These are phyloP conservation scores for Mallotus villosus DNA, from an alignment of 2,797 vertebrate genomes.

Conservation along the genomic window DNA sequence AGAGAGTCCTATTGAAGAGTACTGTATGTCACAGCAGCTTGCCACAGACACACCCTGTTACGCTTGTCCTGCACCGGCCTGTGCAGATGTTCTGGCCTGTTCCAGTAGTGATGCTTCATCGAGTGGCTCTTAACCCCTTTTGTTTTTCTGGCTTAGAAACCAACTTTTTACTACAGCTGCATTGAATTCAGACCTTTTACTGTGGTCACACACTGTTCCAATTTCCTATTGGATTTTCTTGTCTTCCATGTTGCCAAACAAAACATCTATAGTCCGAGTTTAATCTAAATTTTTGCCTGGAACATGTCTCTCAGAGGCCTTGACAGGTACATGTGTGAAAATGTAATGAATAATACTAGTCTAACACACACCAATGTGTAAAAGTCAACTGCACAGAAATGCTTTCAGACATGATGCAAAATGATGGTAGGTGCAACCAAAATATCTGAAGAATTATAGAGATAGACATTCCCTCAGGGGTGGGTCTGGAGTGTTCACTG, in stretches of 20 bases:
- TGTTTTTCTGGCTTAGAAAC: conserved; percentile 41
- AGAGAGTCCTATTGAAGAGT: background rate
- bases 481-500: too few species aligned
- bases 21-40: conserved; percentile 16
- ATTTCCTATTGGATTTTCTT: conserved; percentile 23
- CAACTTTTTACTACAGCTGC: conserved; percentile 30
- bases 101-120: conserved; percentile 42
- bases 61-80: conserved; percentile 10
- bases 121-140: conserved; percentile 27
- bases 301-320: conserved; percentile 17
- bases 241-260: conserved; percentile 42
- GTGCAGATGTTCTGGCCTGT: conserved; percentile 34
- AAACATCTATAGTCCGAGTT: conserved; percentile 49
- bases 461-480: too few species aligned
- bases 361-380: conserved; percentile 25
- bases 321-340: conserved; percentile 28
- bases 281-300: conserved; percentile 41
- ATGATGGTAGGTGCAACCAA: background rate
- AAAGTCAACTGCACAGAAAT: conserved; percentile 2
- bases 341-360: conserved; percentile 22
- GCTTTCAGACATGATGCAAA: conserved; percentile 11
- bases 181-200: conserved; percentile 31
- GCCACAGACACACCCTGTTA: conserved; percentile 30
- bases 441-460: too few species aligned
- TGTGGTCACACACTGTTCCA: conserved; percentile 40